A percentile compares a stretch with the other conserved stretches of the same genome.
phyloP scores from a whole-genome alignment of 2,797 vertebrate species.

The Poeciliopsis presidionis region DNA sequence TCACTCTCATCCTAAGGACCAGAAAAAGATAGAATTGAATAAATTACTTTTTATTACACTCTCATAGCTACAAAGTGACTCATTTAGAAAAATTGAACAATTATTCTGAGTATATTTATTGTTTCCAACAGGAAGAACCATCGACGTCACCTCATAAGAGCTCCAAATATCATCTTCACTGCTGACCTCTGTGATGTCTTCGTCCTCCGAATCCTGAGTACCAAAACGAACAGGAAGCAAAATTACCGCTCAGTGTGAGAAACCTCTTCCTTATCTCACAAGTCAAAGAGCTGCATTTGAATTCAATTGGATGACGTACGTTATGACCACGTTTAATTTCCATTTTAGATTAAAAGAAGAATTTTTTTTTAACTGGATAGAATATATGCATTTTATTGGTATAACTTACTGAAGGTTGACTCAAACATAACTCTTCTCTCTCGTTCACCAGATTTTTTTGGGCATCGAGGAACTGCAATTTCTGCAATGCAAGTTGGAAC shows the following conservation, averaged over 20 bases:
- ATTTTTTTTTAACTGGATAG: not conserved
- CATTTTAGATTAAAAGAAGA: not conserved
- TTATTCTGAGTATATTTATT: not conserved
- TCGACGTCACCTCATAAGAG: constrained; percentile 28
- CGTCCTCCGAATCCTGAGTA: constrained; percentile 75
- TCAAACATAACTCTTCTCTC: rapidly evolving
- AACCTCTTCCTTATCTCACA: not conserved
- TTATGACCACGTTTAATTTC: not conserved
- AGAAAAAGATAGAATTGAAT: not conserved
- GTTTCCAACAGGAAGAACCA: not conserved
- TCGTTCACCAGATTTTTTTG: rapidly evolving
- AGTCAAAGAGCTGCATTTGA: not conserved
- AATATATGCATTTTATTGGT: not conserved
- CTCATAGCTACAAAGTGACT: not conserved
- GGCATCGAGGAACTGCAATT: not conserved
- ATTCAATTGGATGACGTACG: not conserved
- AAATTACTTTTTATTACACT: not conserved
- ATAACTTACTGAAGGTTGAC: constrained; percentile 63
- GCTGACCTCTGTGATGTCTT: constrained; percentile 43
- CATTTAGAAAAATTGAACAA: not conserved
- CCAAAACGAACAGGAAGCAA: not conserved
- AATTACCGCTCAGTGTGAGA: not conserved
- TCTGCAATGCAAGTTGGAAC: constrained; percentile 43
- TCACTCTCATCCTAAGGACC: constrained; percentile 36
- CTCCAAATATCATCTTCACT: constrained; percentile 29